phyloP scores from a whole-genome alignment of 1,140 invertebrate species.

The Vollenhovia emeryi region DNA sequence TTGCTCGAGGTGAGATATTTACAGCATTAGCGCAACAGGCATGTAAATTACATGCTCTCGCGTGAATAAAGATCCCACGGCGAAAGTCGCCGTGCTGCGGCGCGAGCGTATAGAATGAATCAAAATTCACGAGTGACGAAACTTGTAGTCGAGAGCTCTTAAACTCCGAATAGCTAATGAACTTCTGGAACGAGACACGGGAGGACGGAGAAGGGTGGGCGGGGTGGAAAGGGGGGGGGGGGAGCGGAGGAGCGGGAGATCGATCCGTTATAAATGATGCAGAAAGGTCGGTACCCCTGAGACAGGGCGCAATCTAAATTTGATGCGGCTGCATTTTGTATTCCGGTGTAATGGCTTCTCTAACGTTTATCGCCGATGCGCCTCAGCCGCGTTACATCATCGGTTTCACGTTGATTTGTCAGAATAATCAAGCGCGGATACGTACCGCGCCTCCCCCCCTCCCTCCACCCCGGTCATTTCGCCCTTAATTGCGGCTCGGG shows the following conservation, averaged over 20 bases:
- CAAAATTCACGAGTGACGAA: constrained; percentile 63
- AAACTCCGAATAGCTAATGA: constrained; percentile 64
- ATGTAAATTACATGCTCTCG: constrained; percentile 45
- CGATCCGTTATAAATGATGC: constrained; percentile 55
- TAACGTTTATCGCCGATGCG: constrained; percentile 32
- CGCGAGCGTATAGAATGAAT: constrained; percentile 38
- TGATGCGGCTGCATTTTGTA: constrained; percentile 46
- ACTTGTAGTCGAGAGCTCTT: constrained; percentile 57
- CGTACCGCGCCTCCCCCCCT: too few relatives aligned
- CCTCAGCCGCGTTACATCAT: constrained; percentile 24
- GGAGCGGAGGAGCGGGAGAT: background rate
- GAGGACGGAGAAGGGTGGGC: background rate
- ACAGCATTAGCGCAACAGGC: constrained; percentile 50
- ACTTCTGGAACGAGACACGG: constrained; percentile 45
- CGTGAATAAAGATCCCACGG: constrained; percentile 36
- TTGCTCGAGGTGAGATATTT: background rate
- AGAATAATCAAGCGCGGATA: background rate
- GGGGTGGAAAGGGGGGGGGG: background rate
- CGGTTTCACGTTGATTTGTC: constrained; percentile 10
- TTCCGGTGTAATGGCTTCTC: constrained; percentile 53
- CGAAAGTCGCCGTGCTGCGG: constrained; percentile 22
- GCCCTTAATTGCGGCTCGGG: background rate
- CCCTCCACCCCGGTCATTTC: too few relatives aligned
- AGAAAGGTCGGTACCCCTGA: constrained; percentile 60
- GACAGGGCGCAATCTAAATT: constrained; percentile 56